Base-by-base conservation (phyloP, 2,113 vertebrate genomes). In the Condylura cristata region DNA sequence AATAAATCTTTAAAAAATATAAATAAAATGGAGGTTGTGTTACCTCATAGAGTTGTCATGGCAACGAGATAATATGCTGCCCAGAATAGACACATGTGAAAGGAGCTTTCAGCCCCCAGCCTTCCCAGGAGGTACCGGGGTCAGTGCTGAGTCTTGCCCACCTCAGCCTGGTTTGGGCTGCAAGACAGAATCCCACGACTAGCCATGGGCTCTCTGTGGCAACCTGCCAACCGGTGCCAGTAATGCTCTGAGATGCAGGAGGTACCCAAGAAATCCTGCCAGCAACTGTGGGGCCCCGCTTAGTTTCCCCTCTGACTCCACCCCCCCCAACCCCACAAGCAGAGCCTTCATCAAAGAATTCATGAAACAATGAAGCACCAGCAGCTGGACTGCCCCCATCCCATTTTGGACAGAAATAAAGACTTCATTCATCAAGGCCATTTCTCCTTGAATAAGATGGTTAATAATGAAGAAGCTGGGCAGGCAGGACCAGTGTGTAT, bases 121-220 rank as follows among this genome's bases (percentile, higher is more conserved):
- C 24, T 41, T 24, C 41, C 51, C 13, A 1, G 44, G 65, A 7
- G 4, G 48, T 6, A 13, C 39, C 16, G 8, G 14, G 68, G 46
- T 13, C 18, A 16, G 18, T 6, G 5, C 5, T 13, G 11, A 22
- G n/a, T 56, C 26, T 80, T n/a, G 20, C 32, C 14, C 44, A 13
- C 5, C 5, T 3, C 18, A 24, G 80, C 46, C 34, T 32, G 63
- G 8, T 24, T 32, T 2, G 3, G 28, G 61, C 44, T 70, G 10
- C 18, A 46, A 41, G 58, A 48, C 13, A 65, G 74, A 78, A 22
- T 28, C 20, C 53, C 1, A 6, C 1, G 20, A 22, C 26, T 0
- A 14, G 20, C 41, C 1, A 0, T 0, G 14, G 48, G 26, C 61
- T 30, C 26, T 0, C 0, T 0, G 3, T 30, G 44, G 28, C 32